Evolutionary conservation across 1,140 invertebrate species (phyloP).

Genomic region (Aphaenogaster rudis): DNA sequence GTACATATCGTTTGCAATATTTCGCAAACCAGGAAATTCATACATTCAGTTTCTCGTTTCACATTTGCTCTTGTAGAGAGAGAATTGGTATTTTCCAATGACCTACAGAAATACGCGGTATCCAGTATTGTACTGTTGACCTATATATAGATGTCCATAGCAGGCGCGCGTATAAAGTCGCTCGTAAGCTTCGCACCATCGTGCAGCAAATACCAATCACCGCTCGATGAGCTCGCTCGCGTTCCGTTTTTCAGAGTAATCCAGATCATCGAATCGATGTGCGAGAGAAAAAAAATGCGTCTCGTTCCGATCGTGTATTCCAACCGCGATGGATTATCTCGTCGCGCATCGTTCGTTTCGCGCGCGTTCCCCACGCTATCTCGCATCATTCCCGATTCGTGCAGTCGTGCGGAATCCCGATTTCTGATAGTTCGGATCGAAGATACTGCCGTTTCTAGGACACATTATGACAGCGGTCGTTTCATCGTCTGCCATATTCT

Average conservation of each 20-base stretch:
- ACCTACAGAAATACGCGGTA: constrained; percentile 46
- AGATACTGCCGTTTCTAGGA: not conserved
- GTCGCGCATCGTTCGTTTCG: constrained; percentile 50
- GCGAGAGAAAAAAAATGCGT: not conserved
- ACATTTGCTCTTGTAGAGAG: not conserved
- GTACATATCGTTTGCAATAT: constrained; percentile 27
- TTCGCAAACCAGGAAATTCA: constrained; percentile 30
- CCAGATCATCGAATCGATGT: constrained; percentile 57
- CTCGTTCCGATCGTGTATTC: constrained; percentile 13
- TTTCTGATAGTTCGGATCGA: constrained; percentile 50
- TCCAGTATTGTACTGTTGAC: constrained; percentile 9
- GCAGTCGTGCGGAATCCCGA: constrained; percentile 11
- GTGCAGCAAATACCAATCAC: constrained; percentile 32
- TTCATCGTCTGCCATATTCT: not conserved
- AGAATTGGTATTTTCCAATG: constrained; percentile 49
- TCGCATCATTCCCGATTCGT: constrained; percentile 49
- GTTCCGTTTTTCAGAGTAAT: constrained; percentile 35
- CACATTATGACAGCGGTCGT: not conserved
- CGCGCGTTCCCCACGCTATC: constrained; percentile 38
- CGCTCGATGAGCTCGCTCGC: constrained; percentile 36
- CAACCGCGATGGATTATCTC: constrained; percentile 47
- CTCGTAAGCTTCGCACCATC: constrained; percentile 46
- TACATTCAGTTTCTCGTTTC: constrained; percentile 34
- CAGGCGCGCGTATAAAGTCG: constrained; percentile 47
- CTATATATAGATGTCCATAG: constrained; percentile 23